Evolutionary conservation across 1,140 invertebrate species (phyloP), one percentile per base, ranked within the genome.

Genomic region (Cydia pomonella): DNA sequence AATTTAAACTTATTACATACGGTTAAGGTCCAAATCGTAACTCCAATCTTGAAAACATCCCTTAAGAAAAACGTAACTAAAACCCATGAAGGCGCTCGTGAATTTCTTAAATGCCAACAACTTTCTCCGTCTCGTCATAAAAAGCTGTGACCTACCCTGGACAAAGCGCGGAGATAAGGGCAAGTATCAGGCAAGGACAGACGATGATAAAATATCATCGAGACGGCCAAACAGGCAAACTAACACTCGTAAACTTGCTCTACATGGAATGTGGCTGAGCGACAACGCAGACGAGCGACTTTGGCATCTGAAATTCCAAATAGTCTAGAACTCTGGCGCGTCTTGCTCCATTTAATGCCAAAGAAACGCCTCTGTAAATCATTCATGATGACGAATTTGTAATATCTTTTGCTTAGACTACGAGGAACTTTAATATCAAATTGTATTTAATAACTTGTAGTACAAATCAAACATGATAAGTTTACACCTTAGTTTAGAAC

Each of bases 161-260:
- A 33, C 64, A 59, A 76, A 77, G 59, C 33, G 59, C 47, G 53
- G 27, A 77, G 77, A 80, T 83, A 77, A 80, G 78, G 72, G 78
- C 64, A 38, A 69, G 64, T 69, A 41, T 69, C 29, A 69, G 64
- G 64, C 27, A 27, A 29, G 63, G 64, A 69, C 79, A 76, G 72
- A 73, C 79, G 80, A 84, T 84, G 84, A 88, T 90, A 90, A 87
- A 84, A 80, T 86, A 83, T 87, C 87, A 86, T 85, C 77, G 80
- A 80, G 81, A 84, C 80, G 84, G 79, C 73, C 81, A 76, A 85
- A 85, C 84, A 82, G 73, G 77, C 80, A 76, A 84, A 85, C 84
- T 87, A 84, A 84, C 85, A 88, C 80, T 90, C 84, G 79, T 89
- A 90, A 90, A 90, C 72, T 85, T 81, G 80, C 78, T 80, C 79